These are phyloP conservation scores for Margarornis squamiger DNA, from an alignment of 2,797 vertebrate genomes.

Conservation along the genomic window DNA sequence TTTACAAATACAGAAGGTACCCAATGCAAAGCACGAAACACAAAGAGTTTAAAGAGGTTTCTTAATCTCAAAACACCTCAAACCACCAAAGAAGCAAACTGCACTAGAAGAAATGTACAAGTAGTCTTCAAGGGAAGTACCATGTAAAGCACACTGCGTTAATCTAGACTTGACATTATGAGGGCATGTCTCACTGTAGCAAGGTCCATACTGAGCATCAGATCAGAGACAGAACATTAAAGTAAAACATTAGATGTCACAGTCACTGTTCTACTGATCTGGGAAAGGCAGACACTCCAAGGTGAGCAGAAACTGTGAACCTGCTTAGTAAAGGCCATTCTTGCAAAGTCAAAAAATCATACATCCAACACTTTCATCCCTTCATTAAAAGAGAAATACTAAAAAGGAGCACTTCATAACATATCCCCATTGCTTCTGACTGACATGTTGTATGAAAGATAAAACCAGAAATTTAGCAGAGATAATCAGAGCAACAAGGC, in stretches of 20 bases:
- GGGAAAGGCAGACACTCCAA: constrained; percentile 29
- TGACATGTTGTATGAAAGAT: constrained; percentile 19
- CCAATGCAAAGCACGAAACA: constrained; percentile 14
- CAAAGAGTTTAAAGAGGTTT: neutral
- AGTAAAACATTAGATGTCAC: constrained; percentile 49
- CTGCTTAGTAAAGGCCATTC: constrained; percentile 58
- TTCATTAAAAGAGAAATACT: constrained; percentile 48
- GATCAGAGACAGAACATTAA: constrained; percentile 42
- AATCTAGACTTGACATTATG: constrained; percentile 48
- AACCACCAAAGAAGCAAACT: constrained; percentile 29
- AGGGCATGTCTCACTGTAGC: constrained; percentile 29
- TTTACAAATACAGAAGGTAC: constrained; percentile 22
- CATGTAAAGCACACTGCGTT: constrained; percentile 50
- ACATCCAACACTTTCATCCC: constrained; percentile 31
- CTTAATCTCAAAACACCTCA: constrained; percentile 17
- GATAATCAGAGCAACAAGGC: constrained; percentile 31
- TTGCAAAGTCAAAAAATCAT: constrained; percentile 22
- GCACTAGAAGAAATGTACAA: constrained; percentile 28
- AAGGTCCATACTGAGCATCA: constrained; percentile 48
- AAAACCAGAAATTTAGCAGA: constrained; percentile 16
- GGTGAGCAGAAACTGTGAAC: constrained; percentile 37
- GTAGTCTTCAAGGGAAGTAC: constrained; percentile 23
- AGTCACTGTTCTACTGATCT: constrained; percentile 34
- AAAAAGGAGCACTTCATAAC: constrained; percentile 52
- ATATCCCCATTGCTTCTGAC: constrained; percentile 64